A percentile compares a stretch with the other conserved stretches of the same genome.
These are phyloP conservation scores for Synergus itoensis DNA, from an alignment of 2,888 invertebrate genomes.

Conservation along the genomic window DNA sequence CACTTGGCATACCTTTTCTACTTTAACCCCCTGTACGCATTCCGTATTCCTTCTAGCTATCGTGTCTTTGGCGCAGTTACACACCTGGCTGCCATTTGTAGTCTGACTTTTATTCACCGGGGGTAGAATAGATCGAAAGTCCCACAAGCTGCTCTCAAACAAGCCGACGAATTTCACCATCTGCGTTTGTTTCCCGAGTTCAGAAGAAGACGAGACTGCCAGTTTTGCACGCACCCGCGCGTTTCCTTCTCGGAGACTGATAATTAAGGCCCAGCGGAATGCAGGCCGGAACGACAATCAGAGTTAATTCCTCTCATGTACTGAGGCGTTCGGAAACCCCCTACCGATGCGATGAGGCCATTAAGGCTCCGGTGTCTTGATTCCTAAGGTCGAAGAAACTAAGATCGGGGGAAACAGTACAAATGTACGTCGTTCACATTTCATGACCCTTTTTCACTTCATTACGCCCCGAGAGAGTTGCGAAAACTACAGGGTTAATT, in stretches of 20 bases:
- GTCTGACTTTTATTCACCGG: conserved; percentile 45
- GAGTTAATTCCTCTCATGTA: conserved; percentile 46
- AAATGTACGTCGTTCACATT: conserved; percentile 34
- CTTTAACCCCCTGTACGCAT: conserved; percentile 59
- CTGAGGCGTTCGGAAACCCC: conserved; percentile 17
- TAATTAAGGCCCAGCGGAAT: conserved; percentile 54
- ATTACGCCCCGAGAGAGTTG: conserved; percentile 8
- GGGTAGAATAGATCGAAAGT: conserved; percentile 50
- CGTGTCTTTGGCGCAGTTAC: conserved; percentile 65
- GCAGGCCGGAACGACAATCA: conserved; percentile 52
- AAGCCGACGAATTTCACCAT: conserved; percentile 45
- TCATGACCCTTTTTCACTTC: conserved; percentile 27
- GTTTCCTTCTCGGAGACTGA: conserved; percentile 44
- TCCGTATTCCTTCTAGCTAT: conserved; percentile 62
- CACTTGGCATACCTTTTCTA: conserved; percentile 60
- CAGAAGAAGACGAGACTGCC: conserved; percentile 26
- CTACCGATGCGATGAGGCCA: conserved; percentile 12
- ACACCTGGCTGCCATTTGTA: conserved; percentile 47
- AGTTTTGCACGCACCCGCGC: conserved; percentile 43
- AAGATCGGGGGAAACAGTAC: conserved; percentile 17
- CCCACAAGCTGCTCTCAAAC: conserved; percentile 47
- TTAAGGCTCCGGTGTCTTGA: conserved; percentile 12
- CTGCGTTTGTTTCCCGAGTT: conserved; percentile 23
- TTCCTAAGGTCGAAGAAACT: conserved; percentile 24
- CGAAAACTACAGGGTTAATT: conserved; percentile 20